These are phyloP conservation scores for Sebastes cheni DNA, from an alignment of 2,797 vertebrate genomes.

Conservation along the genomic window DNA sequence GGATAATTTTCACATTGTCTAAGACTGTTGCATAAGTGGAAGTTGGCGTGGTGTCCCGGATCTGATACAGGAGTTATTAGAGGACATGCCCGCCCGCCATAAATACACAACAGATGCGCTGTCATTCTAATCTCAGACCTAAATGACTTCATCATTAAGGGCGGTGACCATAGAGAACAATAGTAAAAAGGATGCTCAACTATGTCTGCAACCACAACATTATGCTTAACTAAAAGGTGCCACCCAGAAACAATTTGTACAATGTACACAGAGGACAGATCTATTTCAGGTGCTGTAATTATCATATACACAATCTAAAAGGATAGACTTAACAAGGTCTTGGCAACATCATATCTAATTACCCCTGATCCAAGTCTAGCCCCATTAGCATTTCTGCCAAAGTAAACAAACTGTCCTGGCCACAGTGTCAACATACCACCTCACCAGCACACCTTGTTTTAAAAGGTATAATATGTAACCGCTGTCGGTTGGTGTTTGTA, in stretches of 20 bases:
- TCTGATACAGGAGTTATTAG: constrained; percentile 7
- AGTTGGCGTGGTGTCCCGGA: background rate
- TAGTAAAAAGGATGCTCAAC: background rate
- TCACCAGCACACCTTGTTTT: background rate
- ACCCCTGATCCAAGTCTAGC: background rate
- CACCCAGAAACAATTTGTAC: background rate
- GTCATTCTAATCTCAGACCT: background rate
- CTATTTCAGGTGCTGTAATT: background rate
- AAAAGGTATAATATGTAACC: no score
- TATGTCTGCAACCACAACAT: background rate
- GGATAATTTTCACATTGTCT: background rate
- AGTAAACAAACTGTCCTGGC: background rate
- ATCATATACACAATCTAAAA: background rate
- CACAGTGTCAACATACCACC: background rate
- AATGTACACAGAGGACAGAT: background rate
- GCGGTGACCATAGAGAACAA: background rate
- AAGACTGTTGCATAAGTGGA: background rate
- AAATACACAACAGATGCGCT: background rate
- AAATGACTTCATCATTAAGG: background rate
- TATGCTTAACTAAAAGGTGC: background rate
- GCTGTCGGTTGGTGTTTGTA: no score
- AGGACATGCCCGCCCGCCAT: background rate
- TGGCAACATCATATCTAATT: background rate
- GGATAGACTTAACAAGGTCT: background rate
- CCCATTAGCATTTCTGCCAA: background rate